Conservation (phyloP, 2,888 invertebrate genomes). For the Listrodromus nycthemerus region DNA sequence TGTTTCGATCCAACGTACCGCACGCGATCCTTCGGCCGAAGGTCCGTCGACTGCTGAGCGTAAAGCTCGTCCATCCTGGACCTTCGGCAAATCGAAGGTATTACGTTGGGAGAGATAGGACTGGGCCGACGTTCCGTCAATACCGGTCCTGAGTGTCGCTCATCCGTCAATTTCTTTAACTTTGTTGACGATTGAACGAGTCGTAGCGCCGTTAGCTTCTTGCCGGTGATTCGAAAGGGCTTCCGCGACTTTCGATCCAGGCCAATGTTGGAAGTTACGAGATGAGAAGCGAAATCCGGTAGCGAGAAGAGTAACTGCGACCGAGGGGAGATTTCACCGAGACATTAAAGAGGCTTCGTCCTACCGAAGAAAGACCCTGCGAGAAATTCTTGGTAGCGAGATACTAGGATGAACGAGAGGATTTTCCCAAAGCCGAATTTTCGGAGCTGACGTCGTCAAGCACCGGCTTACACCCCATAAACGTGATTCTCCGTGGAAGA, state of each 20-base stretch:
- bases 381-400: slow-evolving; percentile 40
- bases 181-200: background rate
- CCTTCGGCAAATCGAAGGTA: background rate
- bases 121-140: no score
- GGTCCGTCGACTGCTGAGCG: background rate
- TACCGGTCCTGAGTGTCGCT: no score
- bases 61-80: background rate
- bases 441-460: slow-evolving; percentile 62
- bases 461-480: slow-evolving; percentile 74
- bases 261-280: slow-evolving; percentile 40
- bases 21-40: background rate
- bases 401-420: slow-evolving; percentile 41
- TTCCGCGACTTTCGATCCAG: slow-evolving; percentile 8
- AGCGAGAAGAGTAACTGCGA: slow-evolving; percentile 41
- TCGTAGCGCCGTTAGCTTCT: background rate
- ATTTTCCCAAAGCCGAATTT: slow-evolving; percentile 38
- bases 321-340: slow-evolving; percentile 25
- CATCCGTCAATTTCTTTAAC: background rate
- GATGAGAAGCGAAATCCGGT: slow-evolving; percentile 38
- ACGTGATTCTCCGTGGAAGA: slow-evolving; percentile 63
- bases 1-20: background rate
- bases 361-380: slow-evolving; percentile 35
- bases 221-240: background rate
- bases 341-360: slow-evolving; percentile 63
- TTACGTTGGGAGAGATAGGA: no score